Conservation (phyloP, 2,113 vertebrate genomes). For the Nothocercus julius region DNA sequence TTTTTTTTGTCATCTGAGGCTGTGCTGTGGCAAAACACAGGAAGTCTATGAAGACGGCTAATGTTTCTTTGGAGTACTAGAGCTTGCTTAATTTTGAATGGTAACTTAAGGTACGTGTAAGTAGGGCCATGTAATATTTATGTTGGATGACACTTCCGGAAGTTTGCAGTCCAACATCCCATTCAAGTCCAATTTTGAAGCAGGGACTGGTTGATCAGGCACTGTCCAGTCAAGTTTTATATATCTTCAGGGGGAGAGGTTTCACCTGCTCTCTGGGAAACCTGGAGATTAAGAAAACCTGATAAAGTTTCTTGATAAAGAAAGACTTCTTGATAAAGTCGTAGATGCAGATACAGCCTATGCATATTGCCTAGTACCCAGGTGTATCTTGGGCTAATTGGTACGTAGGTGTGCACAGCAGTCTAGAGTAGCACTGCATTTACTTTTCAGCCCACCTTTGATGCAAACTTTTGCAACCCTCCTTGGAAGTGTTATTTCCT, state of each 20-base stretch:
- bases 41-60: neutral
- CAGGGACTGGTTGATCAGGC: neutral
- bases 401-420: neutral
- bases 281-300: neutral
- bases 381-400: too few species aligned
- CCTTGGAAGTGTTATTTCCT: accelerated
- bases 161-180: neutral
- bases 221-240: neutral
- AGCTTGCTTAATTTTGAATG: neutral
- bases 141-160: neutral
- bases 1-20: neutral
- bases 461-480: neutral
- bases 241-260: neutral
- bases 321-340: neutral
- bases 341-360: neutral
- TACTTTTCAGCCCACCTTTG: neutral
- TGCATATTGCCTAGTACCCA: neutral
- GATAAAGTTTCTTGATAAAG: neutral
- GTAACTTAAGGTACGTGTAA: neutral
- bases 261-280: neutral
- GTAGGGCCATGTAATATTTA: neutral
- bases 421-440: neutral
- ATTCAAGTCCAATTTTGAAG: neutral
- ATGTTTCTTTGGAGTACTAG: neutral
- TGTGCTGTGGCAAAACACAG: neutral